Evolutionary conservation across 1,140 invertebrate genomes (phyloP), one percentile per base, ranked within the genome.

Genomic region (Trypoxylus dichotomus): DNA sequence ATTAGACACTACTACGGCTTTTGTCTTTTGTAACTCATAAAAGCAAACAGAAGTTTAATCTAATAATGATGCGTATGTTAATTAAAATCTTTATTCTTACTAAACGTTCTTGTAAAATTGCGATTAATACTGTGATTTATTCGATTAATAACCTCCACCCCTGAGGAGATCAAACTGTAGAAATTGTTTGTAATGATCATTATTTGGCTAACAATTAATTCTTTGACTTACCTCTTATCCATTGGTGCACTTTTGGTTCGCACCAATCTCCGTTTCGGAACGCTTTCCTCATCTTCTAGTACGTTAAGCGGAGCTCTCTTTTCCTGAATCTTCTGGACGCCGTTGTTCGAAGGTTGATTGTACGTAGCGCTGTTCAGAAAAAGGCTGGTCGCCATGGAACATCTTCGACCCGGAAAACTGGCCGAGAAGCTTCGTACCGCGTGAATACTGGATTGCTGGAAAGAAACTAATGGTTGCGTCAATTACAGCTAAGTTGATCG

Each of bases 371-470:
- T 37, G 32, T 37, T 37, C 10, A 41, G 41, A 13, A 80, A 78
- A 11, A 80, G 47, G 15, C 81, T n/a, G 19, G 81, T 79, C 27
- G 79, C 81, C 73, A 84, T 80, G 7, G 84, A 84, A 24, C 77
- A 80, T 43, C 84, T 78, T 77, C 85, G 77, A 1, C 80, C 81
- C 15, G 85, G 85, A 80, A 86, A 85, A 80, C 85, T 85, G 15
- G 85, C 85, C 10, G 84, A 85, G 80, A 85, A 86, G 78, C 85
- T 85, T 74, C 85, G 76, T 37, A 85, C 81, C 19, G 85, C 82
- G 78, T 85, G 84, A 76, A 85, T 85, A 71, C 83, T 85, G 15
- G 84, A 85, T 76, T 83, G 84, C 77, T 86, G 85, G 79, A 86
- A 86, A 13, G 85, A 84, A 43, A 86, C 85, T 86, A 76, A 54